Evolutionary conservation across 2,888 invertebrate genomes (phyloP), one percentile per base, ranked within the genome.

Genomic region (Oscheius onirici): DNA sequence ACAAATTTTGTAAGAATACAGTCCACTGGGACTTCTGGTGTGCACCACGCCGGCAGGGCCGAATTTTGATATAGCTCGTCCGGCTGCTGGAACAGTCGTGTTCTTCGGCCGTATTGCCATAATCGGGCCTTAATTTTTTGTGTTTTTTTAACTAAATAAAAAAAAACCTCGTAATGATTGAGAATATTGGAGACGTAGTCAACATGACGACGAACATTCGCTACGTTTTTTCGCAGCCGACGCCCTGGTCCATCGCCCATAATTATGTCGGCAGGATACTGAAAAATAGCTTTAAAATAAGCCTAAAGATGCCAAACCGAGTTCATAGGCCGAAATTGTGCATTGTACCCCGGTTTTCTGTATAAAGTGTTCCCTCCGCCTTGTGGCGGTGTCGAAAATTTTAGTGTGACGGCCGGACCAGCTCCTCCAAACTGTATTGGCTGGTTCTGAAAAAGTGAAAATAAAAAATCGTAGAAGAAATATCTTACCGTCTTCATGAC

Each of bases 21-120:
- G 90, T 99, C 99, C 82, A 95, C 95, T 3, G 97, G 95, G 89
- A 95, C 95, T 88, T 97, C 94, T 61, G 93, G 91, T 88, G 95
- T 94, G 83, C 93, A 93, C n/a, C 94, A 92, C 2, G 97, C 97
- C 49, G 97, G 97, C 87, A 95, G 91, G 87, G 97, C 90, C 88
- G 69, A 72, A 22, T 72, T 89, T 83, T 85, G 93, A 89, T 97
- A 99, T 89, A 95, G 93, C 67, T 93, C 92, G 89, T 99, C 97
- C 1, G 97, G 96, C 88, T 97, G 96, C 44, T 97, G 90, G 0
- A 93, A 93, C 84, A 93, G 91, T 79, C 94, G 91, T 88, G 97
- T 97, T 83, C 95, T 90, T 89, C 92, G 92, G 89, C 97, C 96
- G 81, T 96, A 90, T 89, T 97, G 96, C 95, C 96, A 97, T 73